These are phyloP conservation scores for Vesta saturnalis DNA, from an alignment of 2,888 invertebrate species.

Conservation along the genomic window DNA sequence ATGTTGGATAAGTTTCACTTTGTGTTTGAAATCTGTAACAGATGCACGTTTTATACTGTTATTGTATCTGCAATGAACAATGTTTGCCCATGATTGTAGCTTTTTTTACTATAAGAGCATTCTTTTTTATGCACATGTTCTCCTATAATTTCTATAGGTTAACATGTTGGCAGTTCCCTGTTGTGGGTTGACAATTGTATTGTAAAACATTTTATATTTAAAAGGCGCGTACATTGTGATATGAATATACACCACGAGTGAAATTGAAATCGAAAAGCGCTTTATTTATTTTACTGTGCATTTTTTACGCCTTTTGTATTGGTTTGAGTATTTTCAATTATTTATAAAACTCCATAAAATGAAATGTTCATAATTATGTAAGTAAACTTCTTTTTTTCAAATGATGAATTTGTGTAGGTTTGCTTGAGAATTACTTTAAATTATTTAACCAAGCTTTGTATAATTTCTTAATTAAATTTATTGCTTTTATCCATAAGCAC, in stretches of 20 bases:
- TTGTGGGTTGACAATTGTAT: background rate
- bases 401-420: too few species aligned
- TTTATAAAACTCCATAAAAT: too few species aligned
- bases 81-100: slow-evolving; percentile 20
- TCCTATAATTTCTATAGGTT: slow-evolving; percentile 18
- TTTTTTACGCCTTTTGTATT: too few species aligned
- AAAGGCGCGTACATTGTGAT: slow-evolving; percentile 3
- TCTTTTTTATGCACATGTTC: slow-evolving; percentile 30
- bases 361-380: too few species aligned
- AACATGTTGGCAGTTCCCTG: slow-evolving; percentile 20
- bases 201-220: background rate
- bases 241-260: too few species aligned
- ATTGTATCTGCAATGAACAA: slow-evolving; percentile 31
- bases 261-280: too few species aligned
- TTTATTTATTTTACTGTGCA: too few species aligned
- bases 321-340: too few species aligned
- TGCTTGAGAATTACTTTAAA: too few species aligned
- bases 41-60: slow-evolving; percentile 33
- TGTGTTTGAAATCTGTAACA: slow-evolving; percentile 32
- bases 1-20: slow-evolving; percentile 29
- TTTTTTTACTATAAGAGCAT: slow-evolving; percentile 27
- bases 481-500: too few species aligned
- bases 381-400: too few species aligned
- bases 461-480: background rate
- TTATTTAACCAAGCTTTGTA: background rate